Percentiles rank a stretch among this genome's conserved stretches.
These are phyloP conservation scores for Caenorhabditis angaria DNA, from an alignment of 2,888 invertebrate genomes.

Conservation along the genomic window DNA sequence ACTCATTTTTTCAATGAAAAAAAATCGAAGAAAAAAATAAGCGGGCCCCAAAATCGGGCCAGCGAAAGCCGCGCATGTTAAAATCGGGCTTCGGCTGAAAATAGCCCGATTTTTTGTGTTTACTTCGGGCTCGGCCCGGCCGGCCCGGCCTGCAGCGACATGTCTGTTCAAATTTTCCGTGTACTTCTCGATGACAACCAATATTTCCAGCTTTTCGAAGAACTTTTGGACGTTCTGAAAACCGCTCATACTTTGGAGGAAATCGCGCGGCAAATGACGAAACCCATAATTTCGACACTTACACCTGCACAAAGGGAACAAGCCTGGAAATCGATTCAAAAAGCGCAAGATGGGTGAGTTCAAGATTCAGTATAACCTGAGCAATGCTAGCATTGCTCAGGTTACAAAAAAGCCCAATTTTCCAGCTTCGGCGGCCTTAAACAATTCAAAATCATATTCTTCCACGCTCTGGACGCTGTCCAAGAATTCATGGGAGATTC, in stretches of 20 bases:
- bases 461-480: slow-evolving; percentile 37
- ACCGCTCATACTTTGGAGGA: not conserved
- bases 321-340: slow-evolving; percentile 36
- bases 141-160: not conserved
- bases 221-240: not conserved
- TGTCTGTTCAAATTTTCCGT: slow-evolving; percentile 2
- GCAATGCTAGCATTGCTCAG: not conserved
- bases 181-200: not conserved
- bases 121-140: no score
- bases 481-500: slow-evolving; percentile 35
- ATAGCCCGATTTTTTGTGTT: no score
- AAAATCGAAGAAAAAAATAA: no score
- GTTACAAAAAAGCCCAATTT: not conserved
- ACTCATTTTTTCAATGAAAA: no score
- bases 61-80: no score
- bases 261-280: slow-evolving; percentile 12
- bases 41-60: no score
- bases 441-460: slow-evolving; percentile 37
- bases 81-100: no score
- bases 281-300: slow-evolving; percentile 19
- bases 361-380: not conserved
- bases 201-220: not conserved
- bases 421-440: slow-evolving; percentile 32
- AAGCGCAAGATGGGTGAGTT: slow-evolving; percentile 18
- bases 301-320: slow-evolving; percentile 18